Evolutionary conservation across 1,140 invertebrate species (phyloP), one percentile per base, ranked within the genome.

Genomic region (Varroa destructor): DNA sequence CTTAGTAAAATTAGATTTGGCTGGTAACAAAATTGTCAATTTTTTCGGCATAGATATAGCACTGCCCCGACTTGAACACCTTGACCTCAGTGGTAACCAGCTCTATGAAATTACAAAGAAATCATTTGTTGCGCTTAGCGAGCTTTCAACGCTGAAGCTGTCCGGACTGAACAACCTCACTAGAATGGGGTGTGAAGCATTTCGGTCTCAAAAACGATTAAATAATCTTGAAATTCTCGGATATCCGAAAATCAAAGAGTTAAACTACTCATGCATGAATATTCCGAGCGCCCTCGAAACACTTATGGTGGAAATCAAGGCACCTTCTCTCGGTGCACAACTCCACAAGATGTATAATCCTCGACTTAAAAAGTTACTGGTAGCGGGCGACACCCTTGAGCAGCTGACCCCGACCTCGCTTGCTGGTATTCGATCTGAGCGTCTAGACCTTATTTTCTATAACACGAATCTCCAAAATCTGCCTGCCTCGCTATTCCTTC

Each of bases 291-390:
- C 78, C 12, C 73, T 82, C 6, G 78, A 81, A 74, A 81, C 80
- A 57, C 78, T 93, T 1, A 88, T 91, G 75, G 86, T 93, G 64
- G 91, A 94, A 81, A 85, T 91, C 0, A 93, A 92, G 78, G 90
- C 93, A 77, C 80, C 86, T 0, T 84, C 84, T 58, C 85, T 93
- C 58, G 86, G 89, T 43, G 89, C 92, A 77, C 89, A 93, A 77
- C 79, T 93, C 12, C 86, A 87, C 72, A 84, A 88, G 0, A 84
- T 85, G 25, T 84, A 87, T 75, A 88, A 90, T 79, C 87, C 90
- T 3, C 81, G 89, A n/a, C 80, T 93, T 0, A 83, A 84, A 74
- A 83, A 85, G 73, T 78, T 93, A 67, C 86, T 86, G 43, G 81
- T 94, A 40, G 82, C 87, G 71, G 91, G 91, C 0, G 82, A 84